Base-by-base conservation (phyloP, 2,797 vertebrate genomes). In the Sebastes itinus region DNA sequence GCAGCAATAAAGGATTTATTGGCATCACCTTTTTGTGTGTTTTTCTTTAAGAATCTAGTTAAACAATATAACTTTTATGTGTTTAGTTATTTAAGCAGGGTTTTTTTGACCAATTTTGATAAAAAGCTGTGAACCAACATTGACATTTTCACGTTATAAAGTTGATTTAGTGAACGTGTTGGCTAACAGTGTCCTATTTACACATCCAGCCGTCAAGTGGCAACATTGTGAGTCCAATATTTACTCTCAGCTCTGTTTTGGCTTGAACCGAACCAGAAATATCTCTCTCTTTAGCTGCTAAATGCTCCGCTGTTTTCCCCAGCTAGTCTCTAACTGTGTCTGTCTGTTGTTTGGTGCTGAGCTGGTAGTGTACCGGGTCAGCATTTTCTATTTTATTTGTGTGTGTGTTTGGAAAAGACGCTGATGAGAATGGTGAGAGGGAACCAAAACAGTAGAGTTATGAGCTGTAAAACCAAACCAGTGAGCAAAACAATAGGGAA, bases 1-100 rank as follows among this genome's bases (percentile, higher is more conserved):
- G 28, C 14, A 52, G 52, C 32, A 38, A 65, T 69, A 55, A 66
- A 63, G 11, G 30, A 67, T 62, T 54, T 52, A 77, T 54, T 72
- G 58, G 52, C 27, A 32, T 69, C 68, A 38, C 16, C 72, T 55
- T 6, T 65, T 63, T 68, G n/a, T 68, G n/a, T 20, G 30, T 69
- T 72, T n/a, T 18, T 22, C 10, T 11, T 16, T 27, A 56, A 75
- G 4, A 68, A 52, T 52, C 11, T 38, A 55, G n/a, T 68, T 23
- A 12, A 56, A 20, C 11, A 42, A 55, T 33, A 4, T 7, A 35
- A 56, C 38, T 14, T 49, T 23, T 4, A 66, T 32, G 9, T 59
- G n/a, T 60, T 66, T 14, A 30, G 14, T 18, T 62, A 12, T 63
- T 33, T 14, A 46, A 65, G 33, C 46, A 11, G 6, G 14, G 1